Base-by-base conservation (phyloP, 2,888 invertebrate genomes). In the Athalia rosae region DNA sequence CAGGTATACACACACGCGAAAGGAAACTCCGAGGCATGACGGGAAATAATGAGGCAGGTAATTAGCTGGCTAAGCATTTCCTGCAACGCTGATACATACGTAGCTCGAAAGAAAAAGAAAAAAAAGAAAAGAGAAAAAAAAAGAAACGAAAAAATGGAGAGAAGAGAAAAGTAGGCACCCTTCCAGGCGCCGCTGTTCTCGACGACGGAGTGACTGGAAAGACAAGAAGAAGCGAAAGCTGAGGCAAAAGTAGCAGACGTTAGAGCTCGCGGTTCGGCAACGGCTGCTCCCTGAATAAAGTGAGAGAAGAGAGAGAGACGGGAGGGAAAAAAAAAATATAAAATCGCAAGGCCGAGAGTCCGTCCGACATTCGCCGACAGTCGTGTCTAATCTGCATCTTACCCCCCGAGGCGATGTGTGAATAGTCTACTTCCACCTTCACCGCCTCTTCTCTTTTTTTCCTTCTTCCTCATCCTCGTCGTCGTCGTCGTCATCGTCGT, bases 331-430 rank as follows among this genome's bases (percentile, higher is more conserved):
- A 2, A 28, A 2, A 28, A 28, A 28, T n/a, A n/a, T n/a, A 28
- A 28, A 28, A 28, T 28, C 28, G 28, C 28, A 28, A 28, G 28
- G 28, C 28, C 28, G 28, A 28, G 28, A 28, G 28, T 28, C 28
- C 28, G 28, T 28, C 28, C 28, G 28, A 28, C 28, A 28, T 28
- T 28, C 28, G 28, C 28, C 50, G 71, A 45, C 47, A 43, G 45
- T 73, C 79, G 79, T 79, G 79, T 76, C 79, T 79, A 79, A 79
- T 79, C 79, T 79, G 67, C 76, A 79, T 79, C 79, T 77, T 47
- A 13, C 64, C 77, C 53, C 47, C 74, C 3, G 50, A 48, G 76
- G 69, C 47, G 50, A 71, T 61, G 53, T 78, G 62, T 76, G 76
- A 64, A 66, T 66, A 74, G 64, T 67, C 1, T 53, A 13, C 50